Conservation (phyloP, 2,797 vertebrate genomes). For the Pipistrellus pipistrellus region DNA sequence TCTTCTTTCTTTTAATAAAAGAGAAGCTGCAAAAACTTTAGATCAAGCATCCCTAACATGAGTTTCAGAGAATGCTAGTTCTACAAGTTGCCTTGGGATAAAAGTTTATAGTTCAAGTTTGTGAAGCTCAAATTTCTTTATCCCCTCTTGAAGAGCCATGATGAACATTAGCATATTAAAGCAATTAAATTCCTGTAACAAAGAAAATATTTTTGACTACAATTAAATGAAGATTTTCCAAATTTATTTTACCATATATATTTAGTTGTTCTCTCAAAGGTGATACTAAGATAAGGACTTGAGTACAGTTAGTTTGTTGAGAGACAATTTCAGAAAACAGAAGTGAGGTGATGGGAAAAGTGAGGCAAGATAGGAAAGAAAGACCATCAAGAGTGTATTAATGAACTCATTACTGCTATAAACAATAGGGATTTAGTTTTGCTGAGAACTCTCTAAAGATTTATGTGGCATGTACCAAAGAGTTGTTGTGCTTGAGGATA, state of each 20-base stretch:
- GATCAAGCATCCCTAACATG: background rate
- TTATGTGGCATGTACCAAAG: background rate
- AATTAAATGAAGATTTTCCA: background rate
- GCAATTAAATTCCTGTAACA: background rate
- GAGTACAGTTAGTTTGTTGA: background rate
- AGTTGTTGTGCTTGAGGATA: background rate
- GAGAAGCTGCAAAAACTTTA: constrained; percentile 15
- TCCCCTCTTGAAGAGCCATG: background rate
- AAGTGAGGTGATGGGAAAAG: background rate
- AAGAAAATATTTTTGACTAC: constrained; percentile 1
- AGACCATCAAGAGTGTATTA: background rate
- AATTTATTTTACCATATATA: background rate
- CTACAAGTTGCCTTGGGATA: constrained; percentile 10
- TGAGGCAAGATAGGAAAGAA: background rate
- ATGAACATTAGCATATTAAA: background rate
- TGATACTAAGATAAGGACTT: background rate
- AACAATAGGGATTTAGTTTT: background rate
- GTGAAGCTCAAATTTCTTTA: background rate
- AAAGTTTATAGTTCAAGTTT: background rate
- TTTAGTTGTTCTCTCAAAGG: background rate
- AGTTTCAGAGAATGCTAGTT: background rate
- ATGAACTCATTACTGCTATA: background rate
- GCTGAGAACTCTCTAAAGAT: background rate
- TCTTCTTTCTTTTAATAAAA: background rate
- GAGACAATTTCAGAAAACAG: background rate